phyloP scores from a whole-genome alignment of 2,797 vertebrate genomes.

The Gymnoscopelus microlampas region DNA sequence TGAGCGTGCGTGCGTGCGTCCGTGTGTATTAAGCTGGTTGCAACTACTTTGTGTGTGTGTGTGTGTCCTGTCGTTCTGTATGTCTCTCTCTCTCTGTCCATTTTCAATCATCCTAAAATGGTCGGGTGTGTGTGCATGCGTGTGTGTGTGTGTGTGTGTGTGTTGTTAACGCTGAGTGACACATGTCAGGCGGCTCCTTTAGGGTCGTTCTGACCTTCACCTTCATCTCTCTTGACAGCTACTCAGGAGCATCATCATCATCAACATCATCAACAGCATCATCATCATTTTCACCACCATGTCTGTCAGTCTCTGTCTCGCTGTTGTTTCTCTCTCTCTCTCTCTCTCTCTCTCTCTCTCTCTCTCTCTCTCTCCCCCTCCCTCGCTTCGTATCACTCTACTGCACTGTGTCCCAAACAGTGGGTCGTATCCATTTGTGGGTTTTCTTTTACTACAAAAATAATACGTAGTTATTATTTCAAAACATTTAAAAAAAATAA shows the following conservation, averaged over 20 bases:
- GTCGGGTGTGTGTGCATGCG: constrained; percentile 12
- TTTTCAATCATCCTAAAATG: too few relatives aligned
- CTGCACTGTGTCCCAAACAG: too few relatives aligned
- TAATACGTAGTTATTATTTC: too few relatives aligned
- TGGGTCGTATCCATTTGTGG: too few relatives aligned
- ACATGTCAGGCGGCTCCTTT: constrained; percentile 45
- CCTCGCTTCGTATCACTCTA: constrained; percentile 16
- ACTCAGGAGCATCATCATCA: constrained; percentile 38
- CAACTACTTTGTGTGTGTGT: constrained; percentile 2
- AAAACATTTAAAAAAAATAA: too few relatives aligned
- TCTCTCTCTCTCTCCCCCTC: constrained; percentile 16
- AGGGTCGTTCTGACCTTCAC: constrained; percentile 67
- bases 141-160: constrained; percentile 1
- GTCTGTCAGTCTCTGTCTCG: constrained; percentile 18
- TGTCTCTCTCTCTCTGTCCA: too few relatives aligned
- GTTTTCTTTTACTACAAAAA: too few relatives aligned
- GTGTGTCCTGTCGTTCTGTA: neutral
- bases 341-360: constrained; percentile 10
- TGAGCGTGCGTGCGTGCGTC: too few relatives aligned
- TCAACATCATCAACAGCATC: constrained; percentile 19
- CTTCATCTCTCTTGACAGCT: constrained; percentile 56
- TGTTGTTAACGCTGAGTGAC: constrained; percentile 54
- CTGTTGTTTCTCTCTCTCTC: constrained; percentile 18
- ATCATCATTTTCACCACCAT: constrained; percentile 34
- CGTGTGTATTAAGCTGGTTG: neutral